A percentile compares a stretch with the other conserved stretches of the same genome.
phyloP scores from a whole-genome alignment of 2,888 invertebrate species.

The Leptopterna dolabrata region DNA sequence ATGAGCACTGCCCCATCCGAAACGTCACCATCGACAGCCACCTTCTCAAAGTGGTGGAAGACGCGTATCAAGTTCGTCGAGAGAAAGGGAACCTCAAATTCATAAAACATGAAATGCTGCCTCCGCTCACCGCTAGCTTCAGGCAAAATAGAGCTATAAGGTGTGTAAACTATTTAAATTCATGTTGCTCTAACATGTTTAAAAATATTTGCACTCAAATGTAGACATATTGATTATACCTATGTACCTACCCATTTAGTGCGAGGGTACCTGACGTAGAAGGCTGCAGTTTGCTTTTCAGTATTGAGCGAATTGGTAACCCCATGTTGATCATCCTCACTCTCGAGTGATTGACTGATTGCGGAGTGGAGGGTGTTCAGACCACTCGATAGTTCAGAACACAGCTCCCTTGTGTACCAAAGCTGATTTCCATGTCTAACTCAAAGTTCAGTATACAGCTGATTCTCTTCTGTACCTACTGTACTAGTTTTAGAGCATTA shows the following conservation, averaged over 20 bases:
- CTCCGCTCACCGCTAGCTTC: slow-evolving; percentile 24
- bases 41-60: slow-evolving; percentile 4
- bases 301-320: too few relatives aligned
- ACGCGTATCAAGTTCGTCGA: neutral
- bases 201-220: neutral
- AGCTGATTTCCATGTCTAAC: too few relatives aligned
- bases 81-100: slow-evolving; percentile 22
- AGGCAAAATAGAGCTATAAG: slow-evolving; percentile 27
- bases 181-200: neutral
- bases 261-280: too few relatives aligned
- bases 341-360: too few relatives aligned
- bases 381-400: too few relatives aligned
- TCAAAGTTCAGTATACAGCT: too few relatives aligned
- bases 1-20: neutral
- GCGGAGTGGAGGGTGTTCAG: too few relatives aligned
- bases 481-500: too few relatives aligned
- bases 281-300: too few relatives aligned
- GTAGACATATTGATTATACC: neutral
- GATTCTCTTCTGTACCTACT: too few relatives aligned
- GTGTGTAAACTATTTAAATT: neutral
- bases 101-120: slow-evolving; percentile 36
- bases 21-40: slow-evolving; percentile 18
- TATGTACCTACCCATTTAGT: neutral
- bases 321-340: too few relatives aligned
- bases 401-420: too few relatives aligned